Evolutionary conservation across 2,797 vertebrate genomes (phyloP).

Genomic region (Acrossocheilus wenchowensis): DNA sequence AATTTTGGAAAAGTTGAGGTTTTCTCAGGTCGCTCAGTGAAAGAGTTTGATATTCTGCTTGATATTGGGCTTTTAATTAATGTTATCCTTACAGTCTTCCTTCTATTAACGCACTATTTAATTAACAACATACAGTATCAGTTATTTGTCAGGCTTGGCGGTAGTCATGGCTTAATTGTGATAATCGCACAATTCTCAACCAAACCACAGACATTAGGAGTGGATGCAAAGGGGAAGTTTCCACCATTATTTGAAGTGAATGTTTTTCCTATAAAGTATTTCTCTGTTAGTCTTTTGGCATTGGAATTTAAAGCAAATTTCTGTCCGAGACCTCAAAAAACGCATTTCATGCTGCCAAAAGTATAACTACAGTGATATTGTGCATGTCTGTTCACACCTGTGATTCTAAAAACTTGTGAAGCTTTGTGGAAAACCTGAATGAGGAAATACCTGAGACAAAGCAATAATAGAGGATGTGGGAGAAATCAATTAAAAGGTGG

Average conservation of each 20-base stretch:
- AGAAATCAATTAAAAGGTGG: neutral
- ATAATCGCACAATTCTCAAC: neutral
- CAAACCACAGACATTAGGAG: neutral
- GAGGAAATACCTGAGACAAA: neutral
- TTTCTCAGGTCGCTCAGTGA: constrained; percentile 32
- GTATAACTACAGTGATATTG: neutral
- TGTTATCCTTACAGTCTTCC: neutral
- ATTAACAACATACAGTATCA: constrained; percentile 8
- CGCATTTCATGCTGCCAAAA: neutral
- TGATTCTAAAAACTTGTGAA: constrained; percentile 7
- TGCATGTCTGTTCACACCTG: neutral
- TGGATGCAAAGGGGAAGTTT: neutral
- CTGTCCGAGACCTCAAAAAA: neutral
- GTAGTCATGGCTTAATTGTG: neutral
- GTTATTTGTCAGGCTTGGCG: neutral
- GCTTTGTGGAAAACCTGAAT: neutral
- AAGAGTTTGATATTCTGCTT: neutral
- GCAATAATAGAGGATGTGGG: neutral
- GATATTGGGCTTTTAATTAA: constrained; percentile 19
- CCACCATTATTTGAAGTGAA: neutral
- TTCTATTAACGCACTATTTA: constrained; percentile 10
- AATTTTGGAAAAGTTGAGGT: neutral
- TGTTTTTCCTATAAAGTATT: neutral
- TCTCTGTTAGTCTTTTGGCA: neutral
- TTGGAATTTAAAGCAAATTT: neutral